Conservation (phyloP, 2,888 invertebrate genomes). For the Petrolisthes cinctipes region DNA sequence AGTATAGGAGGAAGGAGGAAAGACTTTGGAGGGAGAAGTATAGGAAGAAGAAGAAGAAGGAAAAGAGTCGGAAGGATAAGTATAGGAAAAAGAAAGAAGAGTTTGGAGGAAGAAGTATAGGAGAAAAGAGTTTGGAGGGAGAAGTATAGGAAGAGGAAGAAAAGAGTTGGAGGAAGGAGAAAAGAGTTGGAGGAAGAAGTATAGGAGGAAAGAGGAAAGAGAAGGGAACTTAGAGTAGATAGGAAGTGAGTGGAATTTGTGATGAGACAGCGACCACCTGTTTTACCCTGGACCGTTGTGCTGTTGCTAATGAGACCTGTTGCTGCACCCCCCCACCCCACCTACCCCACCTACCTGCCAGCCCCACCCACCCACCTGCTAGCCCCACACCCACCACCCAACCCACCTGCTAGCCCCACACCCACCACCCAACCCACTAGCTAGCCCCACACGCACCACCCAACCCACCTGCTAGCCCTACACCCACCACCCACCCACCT, state of each 20-base stretch:
- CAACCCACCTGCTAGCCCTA: background rate
- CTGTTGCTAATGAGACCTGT: conserved; percentile 5
- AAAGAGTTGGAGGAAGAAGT: background rate
- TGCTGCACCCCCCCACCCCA: background rate
- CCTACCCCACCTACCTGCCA: background rate
- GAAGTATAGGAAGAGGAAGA: background rate
- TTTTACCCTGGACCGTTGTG: conserved; percentile 4
- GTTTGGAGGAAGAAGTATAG: background rate
- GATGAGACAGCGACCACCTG: background rate
- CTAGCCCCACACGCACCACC: background rate
- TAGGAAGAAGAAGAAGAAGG: background rate
- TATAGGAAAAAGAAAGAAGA: background rate
- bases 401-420: background rate
- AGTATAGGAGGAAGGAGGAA: background rate
- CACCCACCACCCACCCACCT: background rate
- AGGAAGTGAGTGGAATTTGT: background rate
- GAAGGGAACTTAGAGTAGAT: background rate
- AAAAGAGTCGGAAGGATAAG: background rate
- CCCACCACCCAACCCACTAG: background rate
- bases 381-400: background rate
- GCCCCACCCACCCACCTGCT: background rate
- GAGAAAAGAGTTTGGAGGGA: background rate
- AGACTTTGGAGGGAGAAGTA: background rate
- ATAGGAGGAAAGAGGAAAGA: background rate
- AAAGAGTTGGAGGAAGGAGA: background rate